Evolutionary conservation across 2,797 vertebrate species (phyloP).

Genomic region (Alosa sapidissima): DNA sequence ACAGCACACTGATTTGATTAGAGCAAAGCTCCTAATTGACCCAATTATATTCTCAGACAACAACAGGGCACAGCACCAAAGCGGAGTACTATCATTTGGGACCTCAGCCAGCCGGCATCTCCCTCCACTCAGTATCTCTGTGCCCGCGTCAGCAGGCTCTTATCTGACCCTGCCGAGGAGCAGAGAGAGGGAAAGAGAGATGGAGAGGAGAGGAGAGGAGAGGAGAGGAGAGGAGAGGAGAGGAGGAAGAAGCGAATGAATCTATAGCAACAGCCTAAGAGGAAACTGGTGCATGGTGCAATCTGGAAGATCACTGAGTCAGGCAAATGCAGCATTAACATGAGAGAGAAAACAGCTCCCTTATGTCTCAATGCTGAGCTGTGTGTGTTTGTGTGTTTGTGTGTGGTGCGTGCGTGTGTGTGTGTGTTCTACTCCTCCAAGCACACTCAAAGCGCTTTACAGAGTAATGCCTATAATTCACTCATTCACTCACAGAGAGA

Average conservation of each 20-base stretch:
- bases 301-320: conserved; percentile 14
- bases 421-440: neutral
- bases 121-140: neutral
- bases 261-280: neutral
- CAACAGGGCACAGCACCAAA: neutral
- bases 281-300: neutral
- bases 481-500: too few species aligned
- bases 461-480: too few species aligned
- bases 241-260: neutral
- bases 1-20: neutral
- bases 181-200: neutral
- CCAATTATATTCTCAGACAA: conserved; percentile 23
- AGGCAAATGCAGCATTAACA: neutral
- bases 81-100: neutral
- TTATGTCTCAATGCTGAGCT: neutral
- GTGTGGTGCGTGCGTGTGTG: neutral
- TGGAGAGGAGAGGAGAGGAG: neutral
- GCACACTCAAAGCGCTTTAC: too few species aligned
- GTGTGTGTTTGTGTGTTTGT: neutral
- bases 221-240: neutral
- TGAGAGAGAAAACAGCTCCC: neutral
- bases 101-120: neutral
- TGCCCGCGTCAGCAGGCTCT: neutral
- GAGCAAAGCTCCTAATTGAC: neutral
- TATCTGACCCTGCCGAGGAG: neutral